These are phyloP conservation scores for Sciaenops ocellatus DNA, from an alignment of 2,797 vertebrate species.

Conservation along the genomic window DNA sequence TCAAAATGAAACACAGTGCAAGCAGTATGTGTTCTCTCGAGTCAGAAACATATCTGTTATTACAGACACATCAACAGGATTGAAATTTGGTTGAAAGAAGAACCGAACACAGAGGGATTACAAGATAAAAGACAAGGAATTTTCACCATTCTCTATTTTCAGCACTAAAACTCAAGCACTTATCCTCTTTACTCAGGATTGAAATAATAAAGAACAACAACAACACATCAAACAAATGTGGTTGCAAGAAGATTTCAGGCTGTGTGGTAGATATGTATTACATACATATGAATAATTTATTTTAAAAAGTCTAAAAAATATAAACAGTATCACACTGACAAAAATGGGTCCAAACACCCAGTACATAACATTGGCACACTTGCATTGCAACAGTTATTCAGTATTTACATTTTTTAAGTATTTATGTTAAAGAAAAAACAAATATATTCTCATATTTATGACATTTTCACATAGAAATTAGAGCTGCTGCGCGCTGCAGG, in stretches of 20 bases:
- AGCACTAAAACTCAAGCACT: constrained; percentile 24
- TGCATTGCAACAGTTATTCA: constrained; percentile 30
- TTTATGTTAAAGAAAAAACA: constrained; percentile 36
- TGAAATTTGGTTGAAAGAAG: constrained; percentile 37
- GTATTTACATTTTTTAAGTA: constrained; percentile 44
- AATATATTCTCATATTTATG: constrained; percentile 28
- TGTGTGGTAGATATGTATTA: constrained; percentile 31
- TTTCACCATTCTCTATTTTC: constrained; percentile 30
- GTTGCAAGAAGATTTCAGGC: constrained; percentile 47
- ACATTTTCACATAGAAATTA: constrained; percentile 21
- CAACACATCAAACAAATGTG: constrained; percentile 32
- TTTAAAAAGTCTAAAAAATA: constrained; percentile 71
- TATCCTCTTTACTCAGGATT: constrained; percentile 20
- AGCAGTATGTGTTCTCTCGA: constrained; percentile 22
- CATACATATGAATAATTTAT: constrained; percentile 68
- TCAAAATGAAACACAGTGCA: constrained; percentile 12
- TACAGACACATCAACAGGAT: constrained; percentile 29
- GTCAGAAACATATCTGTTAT: constrained; percentile 46
- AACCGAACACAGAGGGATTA: constrained; percentile 36
- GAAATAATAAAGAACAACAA: constrained; percentile 25
- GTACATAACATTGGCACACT: constrained; percentile 40
- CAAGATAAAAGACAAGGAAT: constrained; percentile 41
- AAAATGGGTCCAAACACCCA: constrained; percentile 49
- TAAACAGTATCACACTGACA: constrained; percentile 57
- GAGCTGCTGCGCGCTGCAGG: constrained; percentile 16